A percentile compares a stretch with the other conserved stretches of the same genome.
Evolutionary conservation across 2,888 invertebrate genomes (phyloP).

Genomic region (Pollenia amentaria): DNA sequence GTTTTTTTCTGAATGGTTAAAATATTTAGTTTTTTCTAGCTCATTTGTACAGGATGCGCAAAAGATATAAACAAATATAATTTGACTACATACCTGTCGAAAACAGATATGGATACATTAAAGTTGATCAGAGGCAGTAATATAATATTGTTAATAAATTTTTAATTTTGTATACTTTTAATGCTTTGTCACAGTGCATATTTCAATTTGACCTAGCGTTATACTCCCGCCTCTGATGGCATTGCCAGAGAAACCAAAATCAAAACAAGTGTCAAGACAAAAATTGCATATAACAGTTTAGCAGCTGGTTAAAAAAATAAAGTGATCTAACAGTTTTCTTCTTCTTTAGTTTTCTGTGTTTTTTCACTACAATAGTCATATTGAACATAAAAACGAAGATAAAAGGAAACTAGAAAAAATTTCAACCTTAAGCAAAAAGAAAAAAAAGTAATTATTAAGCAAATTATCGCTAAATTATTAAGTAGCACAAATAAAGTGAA

Average conservation of each 20-base stretch:
- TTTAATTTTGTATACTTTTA: not conserved
- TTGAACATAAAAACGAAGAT: conserved; percentile 51
- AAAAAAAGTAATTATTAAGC: conserved; percentile 36
- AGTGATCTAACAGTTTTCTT: conserved; percentile 39
- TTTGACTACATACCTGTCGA: too few species aligned
- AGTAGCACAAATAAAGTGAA: conserved; percentile 20
- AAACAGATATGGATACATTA: too few species aligned
- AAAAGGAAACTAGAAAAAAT: conserved; percentile 51
- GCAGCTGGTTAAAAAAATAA: conserved; percentile 60
- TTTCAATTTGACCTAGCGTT: not conserved
- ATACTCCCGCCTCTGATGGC: not conserved
- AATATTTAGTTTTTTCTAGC: too few species aligned
- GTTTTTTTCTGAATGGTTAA: too few species aligned
- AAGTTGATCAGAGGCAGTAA: too few species aligned
- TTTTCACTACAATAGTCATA: conserved; percentile 57
- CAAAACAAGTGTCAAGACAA: conserved; percentile 39
- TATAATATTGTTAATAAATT: too few species aligned
- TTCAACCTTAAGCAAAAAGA: conserved; percentile 53
- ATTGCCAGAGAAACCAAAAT: not conserved
- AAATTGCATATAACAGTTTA: conserved; percentile 33
- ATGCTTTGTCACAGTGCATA: not conserved
- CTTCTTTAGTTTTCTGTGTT: conserved; percentile 17
- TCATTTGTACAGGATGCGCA: too few species aligned
- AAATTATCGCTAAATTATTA: conserved; percentile 24
- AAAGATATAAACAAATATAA: too few species aligned